Percentiles rank a stretch among this genome's conserved stretches.
These are phyloP conservation scores for Typhlichthys subterraneus DNA, from an alignment of 2,797 vertebrate genomes.

Conservation along the genomic window DNA sequence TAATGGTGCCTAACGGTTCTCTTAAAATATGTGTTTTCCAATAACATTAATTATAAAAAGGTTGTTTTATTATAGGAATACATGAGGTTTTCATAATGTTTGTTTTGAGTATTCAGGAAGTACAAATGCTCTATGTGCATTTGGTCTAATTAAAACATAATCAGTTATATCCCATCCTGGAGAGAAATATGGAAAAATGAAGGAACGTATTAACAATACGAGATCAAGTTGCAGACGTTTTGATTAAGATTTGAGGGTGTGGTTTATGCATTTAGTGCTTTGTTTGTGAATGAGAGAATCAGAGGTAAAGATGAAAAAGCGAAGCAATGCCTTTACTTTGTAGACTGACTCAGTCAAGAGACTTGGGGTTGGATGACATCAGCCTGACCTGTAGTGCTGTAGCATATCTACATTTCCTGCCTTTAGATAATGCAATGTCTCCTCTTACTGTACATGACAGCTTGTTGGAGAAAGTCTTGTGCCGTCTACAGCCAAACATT, in stretches of 20 bases:
- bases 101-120: conserved; percentile 1
- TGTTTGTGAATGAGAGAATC: conserved; percentile 3
- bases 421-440: conserved; percentile 22
- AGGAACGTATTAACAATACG: conserved; percentile 7
- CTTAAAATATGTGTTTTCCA: not conserved
- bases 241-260: conserved; percentile 7
- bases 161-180: not conserved
- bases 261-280: conserved; percentile 13
- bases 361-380: conserved; percentile 60
- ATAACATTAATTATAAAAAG: not conserved
- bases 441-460: not conserved
- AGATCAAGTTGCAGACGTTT: conserved; percentile 10
- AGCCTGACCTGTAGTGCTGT: conserved; percentile 19
- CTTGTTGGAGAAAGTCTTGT: conserved; percentile 14
- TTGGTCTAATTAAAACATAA: conserved; percentile 5
- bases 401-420: conserved; percentile 16
- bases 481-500: conserved; percentile 18
- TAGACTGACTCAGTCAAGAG: conserved; percentile 67
- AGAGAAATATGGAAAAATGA: not conserved
- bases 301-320: conserved; percentile 4
- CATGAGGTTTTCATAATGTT: conserved; percentile 1
- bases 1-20: not conserved
- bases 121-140: not conserved
- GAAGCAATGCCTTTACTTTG: conserved; percentile 51
- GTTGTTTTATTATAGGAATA: conserved; percentile 2